phyloP scores from a whole-genome alignment of 2,888 invertebrate genomes.

The Hirtodrosophila cameraria region DNA sequence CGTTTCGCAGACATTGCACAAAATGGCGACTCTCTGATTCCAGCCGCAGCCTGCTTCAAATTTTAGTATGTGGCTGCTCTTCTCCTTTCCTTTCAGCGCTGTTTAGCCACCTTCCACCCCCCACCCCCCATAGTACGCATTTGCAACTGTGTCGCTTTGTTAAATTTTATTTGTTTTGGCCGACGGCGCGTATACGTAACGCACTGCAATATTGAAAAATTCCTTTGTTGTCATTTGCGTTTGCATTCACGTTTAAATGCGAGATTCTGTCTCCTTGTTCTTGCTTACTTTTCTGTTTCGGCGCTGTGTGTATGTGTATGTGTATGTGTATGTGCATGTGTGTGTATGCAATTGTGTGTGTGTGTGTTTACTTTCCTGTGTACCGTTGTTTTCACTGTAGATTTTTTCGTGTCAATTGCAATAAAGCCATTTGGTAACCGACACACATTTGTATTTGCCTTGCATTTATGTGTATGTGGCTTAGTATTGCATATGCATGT shows the following conservation, averaged over 20 bases:
- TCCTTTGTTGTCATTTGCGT: slow-evolving; percentile 69
- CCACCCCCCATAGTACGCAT: slow-evolving; percentile 24
- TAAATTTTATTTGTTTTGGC: slow-evolving; percentile 73
- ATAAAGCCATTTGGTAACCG: slow-evolving; percentile 56
- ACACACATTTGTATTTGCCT: slow-evolving; percentile 18
- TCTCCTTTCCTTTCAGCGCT: neutral
- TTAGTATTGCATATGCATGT: neutral
- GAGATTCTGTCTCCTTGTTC: neutral
- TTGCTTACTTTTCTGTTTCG: neutral
- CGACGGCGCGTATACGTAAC: slow-evolving; percentile 69
- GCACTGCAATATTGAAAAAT: slow-evolving; percentile 73
- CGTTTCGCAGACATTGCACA: slow-evolving; percentile 55
- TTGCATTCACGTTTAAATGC: too few relatives aligned
- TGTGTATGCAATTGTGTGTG: too few relatives aligned
- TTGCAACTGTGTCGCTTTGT: slow-evolving; percentile 57
- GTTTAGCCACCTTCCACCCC: neutral
- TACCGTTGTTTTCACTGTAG: slow-evolving; percentile 36
- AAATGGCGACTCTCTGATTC: slow-evolving; percentile 29
- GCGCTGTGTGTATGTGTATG: neutral
- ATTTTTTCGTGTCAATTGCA: slow-evolving; percentile 62
- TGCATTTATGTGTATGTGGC: slow-evolving; percentile 6
- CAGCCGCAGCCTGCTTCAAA: neutral
- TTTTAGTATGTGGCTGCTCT: slow-evolving; percentile 4
- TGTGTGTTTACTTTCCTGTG: slow-evolving; percentile 36
- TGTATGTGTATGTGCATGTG: slow-evolving; percentile 2